phyloP scores from a whole-genome alignment of 2,888 invertebrate species.

The Vannuccia rotundouncinata region DNA sequence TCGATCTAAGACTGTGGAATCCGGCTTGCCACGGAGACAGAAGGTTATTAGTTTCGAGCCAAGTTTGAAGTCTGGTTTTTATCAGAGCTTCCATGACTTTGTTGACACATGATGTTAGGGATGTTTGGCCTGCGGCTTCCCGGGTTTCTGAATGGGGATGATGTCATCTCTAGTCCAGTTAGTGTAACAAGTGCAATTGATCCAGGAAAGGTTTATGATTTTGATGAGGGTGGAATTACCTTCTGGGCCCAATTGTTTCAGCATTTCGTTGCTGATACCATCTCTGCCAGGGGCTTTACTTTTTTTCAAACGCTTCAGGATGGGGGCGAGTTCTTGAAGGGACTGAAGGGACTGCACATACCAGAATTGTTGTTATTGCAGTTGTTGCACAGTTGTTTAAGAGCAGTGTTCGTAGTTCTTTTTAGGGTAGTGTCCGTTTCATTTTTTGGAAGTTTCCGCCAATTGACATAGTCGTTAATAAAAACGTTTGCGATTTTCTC shows the following conservation, averaged over 20 bases:
- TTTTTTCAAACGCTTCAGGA: slow-evolving; percentile 16
- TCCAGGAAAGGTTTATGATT: slow-evolving; percentile 10
- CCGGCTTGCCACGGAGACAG: neutral
- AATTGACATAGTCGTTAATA: slow-evolving; percentile 18
- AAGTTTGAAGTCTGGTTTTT: neutral
- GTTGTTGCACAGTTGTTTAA: neutral
- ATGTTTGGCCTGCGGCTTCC: no score
- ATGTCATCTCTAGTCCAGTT: slow-evolving; percentile 8
- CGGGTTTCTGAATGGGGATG: neutral
- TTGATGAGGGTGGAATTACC: neutral
- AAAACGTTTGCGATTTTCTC: slow-evolving; percentile 6
- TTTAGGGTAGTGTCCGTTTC: neutral
- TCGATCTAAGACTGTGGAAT: neutral
- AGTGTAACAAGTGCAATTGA: neutral
- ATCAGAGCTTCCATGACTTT: neutral
- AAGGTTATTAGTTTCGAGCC: neutral
- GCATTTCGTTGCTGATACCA: slow-evolving; percentile 18
- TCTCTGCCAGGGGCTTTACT: slow-evolving; percentile 31
- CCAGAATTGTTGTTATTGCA: neutral
- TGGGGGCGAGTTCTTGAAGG: slow-evolving; percentile 6
- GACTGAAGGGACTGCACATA: slow-evolving; percentile 17
- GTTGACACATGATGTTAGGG: neutral
- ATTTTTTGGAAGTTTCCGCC: slow-evolving; percentile 6
- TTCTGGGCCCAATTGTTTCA: neutral
- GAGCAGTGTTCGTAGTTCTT: slow-evolving; percentile 8